Percentiles rank a stretch among this genome's conserved stretches.
Evolutionary conservation across 2,113 vertebrate species (phyloP).

Genomic region (Prochilodus magdalenae): DNA sequence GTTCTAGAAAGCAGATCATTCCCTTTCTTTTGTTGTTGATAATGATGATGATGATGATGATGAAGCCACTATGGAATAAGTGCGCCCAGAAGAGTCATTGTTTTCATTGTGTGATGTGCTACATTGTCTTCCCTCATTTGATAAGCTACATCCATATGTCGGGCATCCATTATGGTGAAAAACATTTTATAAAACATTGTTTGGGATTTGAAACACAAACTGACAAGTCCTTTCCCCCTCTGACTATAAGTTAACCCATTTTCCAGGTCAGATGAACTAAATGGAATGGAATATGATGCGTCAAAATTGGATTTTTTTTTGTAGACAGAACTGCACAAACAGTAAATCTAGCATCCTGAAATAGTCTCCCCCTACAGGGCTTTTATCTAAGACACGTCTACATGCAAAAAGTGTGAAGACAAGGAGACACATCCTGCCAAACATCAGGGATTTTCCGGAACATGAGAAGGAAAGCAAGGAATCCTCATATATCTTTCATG

Average conservation of each 20-base stretch:
- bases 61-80: constrained; percentile 8
- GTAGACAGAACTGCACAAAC: neutral
- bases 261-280: constrained; percentile 4
- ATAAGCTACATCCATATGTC: constrained; percentile 37
- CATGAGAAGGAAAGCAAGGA: constrained; percentile 19
- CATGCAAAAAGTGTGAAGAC: constrained; percentile 37
- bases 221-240: constrained; percentile 20
- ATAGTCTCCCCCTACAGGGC: constrained; percentile 34
- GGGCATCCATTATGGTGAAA: constrained; percentile 27
- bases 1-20: constrained; percentile 57
- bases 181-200: constrained; percentile 1
- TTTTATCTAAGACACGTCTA: constrained; percentile 25
- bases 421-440: constrained; percentile 20
- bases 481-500: neutral
- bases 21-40: constrained; percentile 39
- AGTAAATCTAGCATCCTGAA: constrained; percentile 62
- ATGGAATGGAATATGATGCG: constrained; percentile 16
- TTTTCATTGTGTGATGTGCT: constrained; percentile 47
- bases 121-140: constrained; percentile 77
- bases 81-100: constrained; percentile 3
- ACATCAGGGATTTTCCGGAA: constrained; percentile 46
- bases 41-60: constrained; percentile 27
- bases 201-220: constrained; percentile 21
- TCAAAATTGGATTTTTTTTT: constrained; percentile 2
- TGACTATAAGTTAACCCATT: constrained; percentile 27